Conservation (phyloP, 2,797 vertebrate genomes). For the Poeciliopsis paucimaculata region DNA sequence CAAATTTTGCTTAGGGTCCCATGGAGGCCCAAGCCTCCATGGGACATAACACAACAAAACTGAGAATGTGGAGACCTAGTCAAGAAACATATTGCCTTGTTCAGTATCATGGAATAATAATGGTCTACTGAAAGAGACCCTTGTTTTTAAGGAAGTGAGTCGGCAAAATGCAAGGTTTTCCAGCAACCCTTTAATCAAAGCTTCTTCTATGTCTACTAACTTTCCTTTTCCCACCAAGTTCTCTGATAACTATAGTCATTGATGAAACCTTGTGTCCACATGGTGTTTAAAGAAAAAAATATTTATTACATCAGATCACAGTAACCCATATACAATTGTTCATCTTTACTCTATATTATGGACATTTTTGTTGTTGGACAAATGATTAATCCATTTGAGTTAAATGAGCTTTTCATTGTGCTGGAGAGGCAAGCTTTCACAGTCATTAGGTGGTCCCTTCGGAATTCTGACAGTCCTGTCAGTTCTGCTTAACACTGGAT, state of each 20-base stretch:
- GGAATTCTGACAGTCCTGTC: neutral
- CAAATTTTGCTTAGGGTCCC: too few species aligned
- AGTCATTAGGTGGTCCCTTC: neutral
- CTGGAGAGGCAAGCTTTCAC: too few species aligned
- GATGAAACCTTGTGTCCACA: too few species aligned
- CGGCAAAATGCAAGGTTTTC: neutral
- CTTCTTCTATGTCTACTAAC: neutral
- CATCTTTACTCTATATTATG: too few species aligned
- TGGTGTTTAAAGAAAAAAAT: neutral
- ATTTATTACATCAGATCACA: neutral
- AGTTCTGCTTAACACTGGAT: neutral
- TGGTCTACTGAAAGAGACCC: neutral
- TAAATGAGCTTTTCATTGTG: too few species aligned
- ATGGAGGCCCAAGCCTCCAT: too few species aligned
- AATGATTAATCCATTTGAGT: neutral
- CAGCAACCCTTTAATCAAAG: neutral
- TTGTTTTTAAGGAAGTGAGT: neutral
- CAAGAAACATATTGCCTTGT: neutral
- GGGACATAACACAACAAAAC: too few species aligned
- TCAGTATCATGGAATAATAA: neutral
- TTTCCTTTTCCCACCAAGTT: neutral
- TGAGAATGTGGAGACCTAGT: neutral
- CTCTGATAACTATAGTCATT: too few species aligned
- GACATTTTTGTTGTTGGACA: neutral
- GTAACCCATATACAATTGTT: neutral